phyloP scores from a whole-genome alignment of 1,140 invertebrate species.

The Papilio polyxenes region DNA sequence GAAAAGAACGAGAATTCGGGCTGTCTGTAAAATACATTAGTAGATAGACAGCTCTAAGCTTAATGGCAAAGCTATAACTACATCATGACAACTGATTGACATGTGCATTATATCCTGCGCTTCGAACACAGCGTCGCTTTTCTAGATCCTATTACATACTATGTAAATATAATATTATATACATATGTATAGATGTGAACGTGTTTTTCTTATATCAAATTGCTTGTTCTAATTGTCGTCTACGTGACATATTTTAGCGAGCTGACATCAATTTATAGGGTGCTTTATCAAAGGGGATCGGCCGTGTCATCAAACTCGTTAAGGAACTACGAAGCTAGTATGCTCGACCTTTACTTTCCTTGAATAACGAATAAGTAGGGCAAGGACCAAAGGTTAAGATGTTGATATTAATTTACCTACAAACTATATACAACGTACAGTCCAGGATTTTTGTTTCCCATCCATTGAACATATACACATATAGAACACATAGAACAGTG shows the following conservation, averaged over 20 bases:
- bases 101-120: too few relatives aligned
- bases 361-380: conserved; percentile 25
- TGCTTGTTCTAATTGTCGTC: conserved; percentile 26
- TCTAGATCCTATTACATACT: not conserved
- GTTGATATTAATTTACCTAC: not conserved
- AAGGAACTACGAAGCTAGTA: not conserved
- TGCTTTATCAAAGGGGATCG: conserved; percentile 28
- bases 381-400: conserved; percentile 30
- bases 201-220: conserved; percentile 1
- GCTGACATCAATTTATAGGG: conserved; percentile 32
- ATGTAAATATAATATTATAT: not conserved
- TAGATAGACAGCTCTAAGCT: not conserved
- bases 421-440: not conserved
- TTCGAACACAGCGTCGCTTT: too few relatives aligned
- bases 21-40: not conserved
- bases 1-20: not conserved
- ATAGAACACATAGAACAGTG: too few relatives aligned
- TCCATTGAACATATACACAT: too few relatives aligned
- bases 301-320: conserved; percentile 24
- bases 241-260: conserved; percentile 32
- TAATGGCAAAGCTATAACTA: too few relatives aligned
- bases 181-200: not conserved
- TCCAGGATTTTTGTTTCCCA: not conserved
- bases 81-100: too few relatives aligned
- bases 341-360: conserved; percentile 31